phyloP scores from a whole-genome alignment of 2,797 vertebrate genomes.

The Knipowitschia caucasica region DNA sequence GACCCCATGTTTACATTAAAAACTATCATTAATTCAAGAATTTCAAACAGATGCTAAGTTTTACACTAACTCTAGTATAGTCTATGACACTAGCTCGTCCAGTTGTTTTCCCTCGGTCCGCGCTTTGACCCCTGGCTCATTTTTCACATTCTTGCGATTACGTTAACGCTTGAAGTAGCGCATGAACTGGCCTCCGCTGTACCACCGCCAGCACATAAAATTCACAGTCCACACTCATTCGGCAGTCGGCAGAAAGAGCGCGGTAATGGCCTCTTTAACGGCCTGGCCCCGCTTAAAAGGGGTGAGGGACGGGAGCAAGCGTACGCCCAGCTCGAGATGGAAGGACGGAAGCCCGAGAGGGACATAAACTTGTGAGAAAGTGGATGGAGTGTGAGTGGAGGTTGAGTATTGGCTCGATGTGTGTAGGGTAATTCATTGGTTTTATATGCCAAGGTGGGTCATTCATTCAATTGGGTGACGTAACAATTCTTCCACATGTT shows the following conservation, averaged over 20 bases:
- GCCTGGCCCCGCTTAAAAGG: constrained; percentile 77
- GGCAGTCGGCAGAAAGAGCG: constrained; percentile 59
- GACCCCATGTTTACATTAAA: too few species aligned
- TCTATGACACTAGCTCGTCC: constrained; percentile 56
- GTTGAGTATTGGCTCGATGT: too few species aligned
- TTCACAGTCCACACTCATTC: constrained; percentile 65
- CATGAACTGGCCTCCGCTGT: constrained; percentile 64
- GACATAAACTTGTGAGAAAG: constrained; percentile 12
- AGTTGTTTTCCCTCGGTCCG: constrained; percentile 95
- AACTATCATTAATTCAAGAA: too few species aligned
- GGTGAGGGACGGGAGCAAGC: constrained; percentile 70
- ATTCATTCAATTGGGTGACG: background rate
- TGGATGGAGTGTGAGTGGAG: constrained; percentile 2
- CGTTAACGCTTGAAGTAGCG: constrained; percentile 95
- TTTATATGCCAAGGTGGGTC: background rate
- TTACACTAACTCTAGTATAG: too few species aligned
- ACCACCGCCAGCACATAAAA: constrained; percentile 69
- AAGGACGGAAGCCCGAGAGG: constrained; percentile 43
- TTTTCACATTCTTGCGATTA: constrained; percentile 99
- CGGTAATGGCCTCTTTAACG: constrained; percentile 77
- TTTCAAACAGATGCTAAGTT: too few species aligned
- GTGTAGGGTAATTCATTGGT: too few species aligned
- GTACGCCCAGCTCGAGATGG: constrained; percentile 24
- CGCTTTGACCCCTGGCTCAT: constrained; percentile 97
- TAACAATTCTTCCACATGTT: too few species aligned